Evolutionary conservation across 2,797 vertebrate genomes (phyloP).

Genomic region (Melopsittacus undulatus): DNA sequence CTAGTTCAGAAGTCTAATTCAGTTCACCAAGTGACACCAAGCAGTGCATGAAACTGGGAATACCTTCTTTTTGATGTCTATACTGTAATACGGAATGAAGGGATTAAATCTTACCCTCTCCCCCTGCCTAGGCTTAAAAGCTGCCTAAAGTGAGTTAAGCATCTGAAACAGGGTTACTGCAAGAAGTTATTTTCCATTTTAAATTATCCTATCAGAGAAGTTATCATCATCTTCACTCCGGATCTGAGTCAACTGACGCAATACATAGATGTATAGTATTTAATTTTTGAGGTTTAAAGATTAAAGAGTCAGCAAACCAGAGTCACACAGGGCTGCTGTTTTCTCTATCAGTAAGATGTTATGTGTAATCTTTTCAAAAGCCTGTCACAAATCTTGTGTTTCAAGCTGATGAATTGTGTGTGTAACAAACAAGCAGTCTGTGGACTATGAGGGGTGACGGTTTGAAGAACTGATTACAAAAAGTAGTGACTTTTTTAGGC

Average conservation of each 20-base stretch:
- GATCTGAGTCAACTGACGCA: background rate
- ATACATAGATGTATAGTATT: fast-evolving
- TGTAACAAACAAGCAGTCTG: background rate
- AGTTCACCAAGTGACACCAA: background rate
- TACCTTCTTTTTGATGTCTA: background rate
- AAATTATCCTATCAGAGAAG: background rate
- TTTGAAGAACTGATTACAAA: background rate
- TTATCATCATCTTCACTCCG: background rate
- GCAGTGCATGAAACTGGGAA: background rate
- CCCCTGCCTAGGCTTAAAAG: background rate
- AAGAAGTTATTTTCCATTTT: background rate
- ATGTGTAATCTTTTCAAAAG: background rate
- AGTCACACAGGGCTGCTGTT: background rate
- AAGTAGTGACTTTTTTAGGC: fast-evolving
- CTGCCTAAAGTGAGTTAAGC: background rate
- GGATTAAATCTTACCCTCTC: background rate
- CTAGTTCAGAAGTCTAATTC: background rate
- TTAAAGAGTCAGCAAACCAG: background rate
- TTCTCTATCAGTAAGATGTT: background rate
- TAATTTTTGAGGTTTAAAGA: background rate
- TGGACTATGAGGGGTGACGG: background rate
- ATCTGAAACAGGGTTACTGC: background rate
- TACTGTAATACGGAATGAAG: background rate
- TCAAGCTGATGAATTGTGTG: background rate
- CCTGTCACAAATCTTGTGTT: too few species aligned